Base-by-base conservation (phyloP, 1,140 invertebrate species). In the Scylla paramamosain region DNA sequence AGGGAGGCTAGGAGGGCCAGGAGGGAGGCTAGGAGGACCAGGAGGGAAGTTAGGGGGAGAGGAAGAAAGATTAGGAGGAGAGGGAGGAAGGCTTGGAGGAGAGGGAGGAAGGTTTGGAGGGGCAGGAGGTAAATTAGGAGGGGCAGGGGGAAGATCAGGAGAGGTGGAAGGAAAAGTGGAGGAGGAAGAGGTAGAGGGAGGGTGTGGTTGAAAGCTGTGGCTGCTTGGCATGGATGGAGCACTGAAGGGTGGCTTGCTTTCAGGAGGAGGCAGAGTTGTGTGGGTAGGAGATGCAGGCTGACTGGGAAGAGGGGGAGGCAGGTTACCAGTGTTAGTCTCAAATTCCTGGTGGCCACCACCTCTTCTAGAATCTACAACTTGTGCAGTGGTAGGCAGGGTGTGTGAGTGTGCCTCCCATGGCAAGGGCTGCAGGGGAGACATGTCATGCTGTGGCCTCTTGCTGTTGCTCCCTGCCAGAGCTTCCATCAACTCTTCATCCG, bases 401-500 rank as follows among this genome's bases (percentile, higher is more conserved):
- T 77, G 67, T 77, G 67, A n/a, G 20, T n/a, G 67, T n/a, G 67
- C 6, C 25, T 77, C 67, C 67, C n/a, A n/a, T 7, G 67, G n/a
- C 67, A 77, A 20, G 88, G 48, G 88, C 14, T 46, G 39, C 25
- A 28, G 39, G 32, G 45, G 45, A 14, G 31, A 31, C n/a, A 16
- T 28, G 10, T 52, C 12, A 12, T 31, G 28, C 31, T 2, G 28
- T 25, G 25, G 20, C 25, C 31, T 25, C 46, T 39, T 48, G 3
- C 31, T 28, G 28, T 29, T 28, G 39, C 25, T 25, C 16, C 39
- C 39, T 25, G 46, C 46, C 32, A 95, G 52, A 31, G 83, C 59
- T 20, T 32, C 84, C 0, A 29, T 39, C 28, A 95, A 45, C 28
- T 95, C 91, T 16, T 67, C 16, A 4, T 95, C 86, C 14, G 94